Conservation (phyloP, 2,113 vertebrate species). For the Crocuta crocuta region DNA sequence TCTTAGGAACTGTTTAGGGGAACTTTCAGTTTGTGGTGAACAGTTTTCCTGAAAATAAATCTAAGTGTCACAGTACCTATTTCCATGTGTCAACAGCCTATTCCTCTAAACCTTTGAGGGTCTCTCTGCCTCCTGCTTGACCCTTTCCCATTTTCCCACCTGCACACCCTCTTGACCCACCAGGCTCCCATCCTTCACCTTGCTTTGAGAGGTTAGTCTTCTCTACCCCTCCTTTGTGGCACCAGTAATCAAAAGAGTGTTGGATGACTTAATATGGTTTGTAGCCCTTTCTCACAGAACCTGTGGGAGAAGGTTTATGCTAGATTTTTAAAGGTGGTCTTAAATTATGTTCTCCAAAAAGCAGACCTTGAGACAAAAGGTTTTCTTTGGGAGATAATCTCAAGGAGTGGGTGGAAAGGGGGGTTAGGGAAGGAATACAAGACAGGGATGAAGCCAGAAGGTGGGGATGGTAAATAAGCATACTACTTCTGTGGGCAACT, state of each 20-base stretch:
- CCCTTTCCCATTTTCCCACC: background rate
- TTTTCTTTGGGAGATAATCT: background rate
- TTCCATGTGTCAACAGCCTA: background rate
- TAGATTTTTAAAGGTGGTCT: background rate
- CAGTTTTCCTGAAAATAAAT: slow-evolving; percentile 65
- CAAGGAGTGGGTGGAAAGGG: accelerated
- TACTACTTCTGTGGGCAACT: background rate
- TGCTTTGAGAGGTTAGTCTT: background rate
- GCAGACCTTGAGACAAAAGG: background rate
- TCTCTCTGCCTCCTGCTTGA: background rate
- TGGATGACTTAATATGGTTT: background rate
- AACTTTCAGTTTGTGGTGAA: background rate
- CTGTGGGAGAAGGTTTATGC: background rate
- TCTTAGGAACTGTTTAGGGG: slow-evolving; percentile 34
- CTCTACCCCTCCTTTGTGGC: background rate
- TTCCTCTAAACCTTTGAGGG: background rate
- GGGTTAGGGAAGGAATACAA: background rate
- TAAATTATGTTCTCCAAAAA: background rate
- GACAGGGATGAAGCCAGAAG: background rate
- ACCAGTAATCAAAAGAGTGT: background rate
- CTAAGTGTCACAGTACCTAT: slow-evolving; percentile 26
- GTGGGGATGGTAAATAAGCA: background rate
- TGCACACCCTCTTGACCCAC: background rate
- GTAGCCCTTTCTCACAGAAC: background rate
- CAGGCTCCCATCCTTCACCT: background rate